Conservation (phyloP, 2,888 invertebrate genomes). For the Drosophila vallismaia region DNA sequence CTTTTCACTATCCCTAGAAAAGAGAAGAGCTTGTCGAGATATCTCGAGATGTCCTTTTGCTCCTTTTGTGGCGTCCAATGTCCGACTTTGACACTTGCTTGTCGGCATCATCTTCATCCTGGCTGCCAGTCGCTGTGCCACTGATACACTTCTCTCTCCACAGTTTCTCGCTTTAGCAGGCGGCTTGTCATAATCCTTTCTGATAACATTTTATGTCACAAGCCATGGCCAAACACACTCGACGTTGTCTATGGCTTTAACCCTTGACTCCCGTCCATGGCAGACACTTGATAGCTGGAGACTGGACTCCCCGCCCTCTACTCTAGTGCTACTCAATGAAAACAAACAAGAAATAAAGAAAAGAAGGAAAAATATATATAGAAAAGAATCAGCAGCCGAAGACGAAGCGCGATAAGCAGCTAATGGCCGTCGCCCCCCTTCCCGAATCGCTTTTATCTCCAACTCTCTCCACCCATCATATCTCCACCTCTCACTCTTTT, state of each 20-base stretch:
- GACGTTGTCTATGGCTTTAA: slow-evolving; percentile 74
- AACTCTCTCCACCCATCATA: slow-evolving; percentile 21
- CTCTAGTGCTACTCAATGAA: slow-evolving; percentile 52
- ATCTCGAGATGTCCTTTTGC: slow-evolving; percentile 20
- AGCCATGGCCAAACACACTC: slow-evolving; percentile 75
- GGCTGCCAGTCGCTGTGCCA: slow-evolving; percentile 58
- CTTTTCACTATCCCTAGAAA: background rate
- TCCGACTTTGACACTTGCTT: slow-evolving; percentile 41
- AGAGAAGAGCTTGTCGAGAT: slow-evolving; percentile 21
- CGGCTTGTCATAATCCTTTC: slow-evolving; percentile 76
- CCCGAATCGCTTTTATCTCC: slow-evolving; percentile 22
- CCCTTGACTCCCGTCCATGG: slow-evolving; percentile 62
- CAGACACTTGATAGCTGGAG: slow-evolving; percentile 76
- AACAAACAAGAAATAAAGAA: slow-evolving; percentile 8
- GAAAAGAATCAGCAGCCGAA: slow-evolving; percentile 27
- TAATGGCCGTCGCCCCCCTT: slow-evolving; percentile 60
- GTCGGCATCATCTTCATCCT: slow-evolving; percentile 46
- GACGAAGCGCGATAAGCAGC: slow-evolving; percentile 70
- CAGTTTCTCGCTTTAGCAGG: slow-evolving; percentile 23
- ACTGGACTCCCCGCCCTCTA: slow-evolving; percentile 46
- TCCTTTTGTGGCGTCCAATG: slow-evolving; percentile 37
- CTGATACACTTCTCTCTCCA: slow-evolving; percentile 56
- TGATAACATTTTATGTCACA: slow-evolving; percentile 78
- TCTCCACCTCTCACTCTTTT: slow-evolving; percentile 29
- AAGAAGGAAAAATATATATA: slow-evolving; percentile 6